phyloP scores from a whole-genome alignment of 2,797 vertebrate genomes.

The Hafferia zeledoni region DNA sequence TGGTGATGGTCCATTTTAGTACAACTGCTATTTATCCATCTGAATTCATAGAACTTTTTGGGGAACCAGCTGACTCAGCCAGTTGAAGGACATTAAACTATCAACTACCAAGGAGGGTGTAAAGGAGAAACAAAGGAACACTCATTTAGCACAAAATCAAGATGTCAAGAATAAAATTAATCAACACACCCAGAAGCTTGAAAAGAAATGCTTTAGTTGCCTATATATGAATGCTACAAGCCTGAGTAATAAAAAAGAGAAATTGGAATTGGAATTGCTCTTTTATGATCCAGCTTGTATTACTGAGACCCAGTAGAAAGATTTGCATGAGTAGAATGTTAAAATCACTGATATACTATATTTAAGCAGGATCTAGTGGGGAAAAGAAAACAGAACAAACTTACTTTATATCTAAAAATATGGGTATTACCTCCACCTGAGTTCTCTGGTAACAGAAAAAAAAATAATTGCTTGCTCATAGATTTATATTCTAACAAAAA shows the following conservation, averaged over 20 bases:
- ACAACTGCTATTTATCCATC: neutral
- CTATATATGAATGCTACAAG: neutral
- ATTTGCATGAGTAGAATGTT: conserved; percentile 2
- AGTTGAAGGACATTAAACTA: neutral
- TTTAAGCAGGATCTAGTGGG: neutral
- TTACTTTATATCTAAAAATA: neutral
- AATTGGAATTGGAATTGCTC: conserved; percentile 25
- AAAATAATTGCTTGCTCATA: neutral
- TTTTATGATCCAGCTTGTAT: neutral
- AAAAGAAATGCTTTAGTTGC: conserved; percentile 2
- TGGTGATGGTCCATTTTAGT: neutral
- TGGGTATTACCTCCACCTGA: neutral
- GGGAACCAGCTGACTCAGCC: conserved; percentile 13
- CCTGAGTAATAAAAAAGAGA: conserved; percentile 38
- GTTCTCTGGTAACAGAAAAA: neutral
- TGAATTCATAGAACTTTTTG: neutral
- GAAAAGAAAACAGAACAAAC: neutral
- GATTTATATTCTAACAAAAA: neutral
- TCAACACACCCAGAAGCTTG: neutral
- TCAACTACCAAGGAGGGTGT: neutral
- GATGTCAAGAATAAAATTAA: conserved; percentile 42
- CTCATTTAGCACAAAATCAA: conserved; percentile 30
- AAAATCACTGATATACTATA: neutral
- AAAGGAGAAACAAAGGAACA: conserved; percentile 32
- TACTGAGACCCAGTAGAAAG: neutral